Base-by-base conservation (phyloP, 2,888 invertebrate genomes). In the Dermolepida albohirtum region DNA sequence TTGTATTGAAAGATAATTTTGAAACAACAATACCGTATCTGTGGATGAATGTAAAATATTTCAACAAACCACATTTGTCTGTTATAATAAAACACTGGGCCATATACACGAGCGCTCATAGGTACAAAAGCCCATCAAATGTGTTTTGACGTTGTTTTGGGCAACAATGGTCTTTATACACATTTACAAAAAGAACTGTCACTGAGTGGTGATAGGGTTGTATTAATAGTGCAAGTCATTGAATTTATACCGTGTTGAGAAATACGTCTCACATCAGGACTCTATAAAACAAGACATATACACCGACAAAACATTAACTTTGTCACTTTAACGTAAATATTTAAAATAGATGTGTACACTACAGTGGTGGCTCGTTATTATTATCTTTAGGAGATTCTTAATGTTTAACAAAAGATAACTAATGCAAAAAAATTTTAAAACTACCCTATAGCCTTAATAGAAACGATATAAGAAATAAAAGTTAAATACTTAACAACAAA, bases 81-180 rank as follows among this genome's bases (percentile, higher is more conserved):
- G 51, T 49, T 39, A 47, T 66, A 44, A 64, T 43, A 65, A 65
- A 55, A 22, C 66, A 47, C 11, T 17, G 16, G 12, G 27, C 12
- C 40, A 22, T 40, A 41, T 41, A 14, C 34, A 49, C 29, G 8
- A 14, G 12, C 14, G 49, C 22, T 16, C 27, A 39, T 55, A 50
- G 27, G 49, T 54, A 70, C 64, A 67, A 43, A 67, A 47, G 62
- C 59, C 67, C 68, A 66, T 70, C 71, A 67, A 67, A 62, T 39
- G 62, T 70, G 69, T 71, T 71, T 70, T 68, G 71, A 71, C 68
- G 51, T 71, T 70, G 70, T 71, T 69, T 69, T 69, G 55, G 67
- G 67, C 69, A 55, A 69, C 67, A 64, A 64, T 63, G 47, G 51
- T 51, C 67, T 55, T 67, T 54, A 63, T 64, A 59, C 54, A 41